Evolutionary conservation across 2,113 vertebrate genomes (phyloP).

Genomic region (Embiotoca jacksoni): DNA sequence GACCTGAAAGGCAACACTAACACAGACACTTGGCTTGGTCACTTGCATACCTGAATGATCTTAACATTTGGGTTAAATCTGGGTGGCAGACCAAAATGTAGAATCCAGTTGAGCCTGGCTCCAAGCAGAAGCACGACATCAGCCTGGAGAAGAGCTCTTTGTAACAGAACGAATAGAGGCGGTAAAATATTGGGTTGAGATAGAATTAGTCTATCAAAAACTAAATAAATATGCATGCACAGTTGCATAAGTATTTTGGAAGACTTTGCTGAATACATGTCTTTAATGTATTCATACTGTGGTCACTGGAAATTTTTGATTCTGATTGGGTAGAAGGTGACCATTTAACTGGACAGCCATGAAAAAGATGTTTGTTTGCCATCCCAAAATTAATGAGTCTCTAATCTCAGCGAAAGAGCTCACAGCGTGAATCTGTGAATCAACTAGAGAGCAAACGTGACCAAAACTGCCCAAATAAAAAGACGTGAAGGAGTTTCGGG

Average conservation of each 20-base stretch:
- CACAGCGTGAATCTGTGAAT: no score
- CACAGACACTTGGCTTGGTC: neutral
- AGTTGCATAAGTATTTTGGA: neutral
- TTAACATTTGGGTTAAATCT: constrained; percentile 90
- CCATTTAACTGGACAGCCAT: no score
- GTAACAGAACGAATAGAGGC: constrained; percentile 19
- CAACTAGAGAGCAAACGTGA: no score
- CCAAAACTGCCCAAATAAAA: no score
- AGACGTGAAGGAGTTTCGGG: no score
- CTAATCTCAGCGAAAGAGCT: neutral
- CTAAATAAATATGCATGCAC: no score
- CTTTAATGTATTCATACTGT: neutral
- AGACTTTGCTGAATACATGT: neutral
- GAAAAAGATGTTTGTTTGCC: no score
- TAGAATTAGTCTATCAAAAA: neutral
- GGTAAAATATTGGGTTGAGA: neutral
- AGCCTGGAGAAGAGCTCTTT: constrained; percentile 91
- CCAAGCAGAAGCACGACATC: constrained; percentile 94
- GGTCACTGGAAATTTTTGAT: neutral
- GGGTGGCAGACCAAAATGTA: constrained; percentile 96
- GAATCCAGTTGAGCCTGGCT: constrained; percentile 96
- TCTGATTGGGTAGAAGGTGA: neutral
- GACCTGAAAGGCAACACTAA: neutral
- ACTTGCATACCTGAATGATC: constrained; percentile 90
- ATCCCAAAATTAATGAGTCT: neutral